Conservation (phyloP, 2,797 vertebrate species). For the Amblyraja radiata region DNA sequence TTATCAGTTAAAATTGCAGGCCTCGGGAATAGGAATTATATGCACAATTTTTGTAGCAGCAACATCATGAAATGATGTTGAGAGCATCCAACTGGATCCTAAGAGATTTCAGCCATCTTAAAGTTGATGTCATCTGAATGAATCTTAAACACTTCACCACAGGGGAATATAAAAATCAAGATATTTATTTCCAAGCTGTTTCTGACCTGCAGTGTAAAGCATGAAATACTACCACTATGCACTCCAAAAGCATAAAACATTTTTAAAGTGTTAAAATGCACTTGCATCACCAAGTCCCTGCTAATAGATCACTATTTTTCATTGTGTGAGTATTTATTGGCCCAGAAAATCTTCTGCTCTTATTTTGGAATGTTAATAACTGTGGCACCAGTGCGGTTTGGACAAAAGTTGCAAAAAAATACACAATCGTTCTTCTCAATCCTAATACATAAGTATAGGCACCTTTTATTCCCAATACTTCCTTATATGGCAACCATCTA, state of each 20-base stretch:
- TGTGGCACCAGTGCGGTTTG: too few relatives aligned
- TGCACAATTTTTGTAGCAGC: not conserved
- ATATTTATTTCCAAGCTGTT: not conserved
- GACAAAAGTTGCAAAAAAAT: not conserved
- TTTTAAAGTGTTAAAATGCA: not conserved
- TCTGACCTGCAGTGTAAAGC: not conserved
- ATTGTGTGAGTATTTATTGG: not conserved
- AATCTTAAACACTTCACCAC: not conserved
- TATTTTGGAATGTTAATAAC: too few relatives aligned
- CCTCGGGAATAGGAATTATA: not conserved
- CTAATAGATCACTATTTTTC: not conserved
- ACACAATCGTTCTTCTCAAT: not conserved
- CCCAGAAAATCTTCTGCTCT: too few relatives aligned
- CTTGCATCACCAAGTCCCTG: not conserved
- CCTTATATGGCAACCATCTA: too few relatives aligned
- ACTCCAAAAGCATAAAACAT: slow-evolving; percentile 1
- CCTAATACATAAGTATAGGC: too few relatives aligned
- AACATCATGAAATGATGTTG: not conserved
- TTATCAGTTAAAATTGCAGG: not conserved
- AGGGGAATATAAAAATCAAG: not conserved
- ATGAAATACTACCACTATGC: not conserved
- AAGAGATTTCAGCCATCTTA: not conserved
- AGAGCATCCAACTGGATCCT: not conserved
- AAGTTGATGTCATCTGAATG: not conserved
- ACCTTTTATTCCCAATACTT: too few relatives aligned